Evolutionary conservation across 2,113 vertebrate species (phyloP).

Genomic region (Copsychus sechellarum): DNA sequence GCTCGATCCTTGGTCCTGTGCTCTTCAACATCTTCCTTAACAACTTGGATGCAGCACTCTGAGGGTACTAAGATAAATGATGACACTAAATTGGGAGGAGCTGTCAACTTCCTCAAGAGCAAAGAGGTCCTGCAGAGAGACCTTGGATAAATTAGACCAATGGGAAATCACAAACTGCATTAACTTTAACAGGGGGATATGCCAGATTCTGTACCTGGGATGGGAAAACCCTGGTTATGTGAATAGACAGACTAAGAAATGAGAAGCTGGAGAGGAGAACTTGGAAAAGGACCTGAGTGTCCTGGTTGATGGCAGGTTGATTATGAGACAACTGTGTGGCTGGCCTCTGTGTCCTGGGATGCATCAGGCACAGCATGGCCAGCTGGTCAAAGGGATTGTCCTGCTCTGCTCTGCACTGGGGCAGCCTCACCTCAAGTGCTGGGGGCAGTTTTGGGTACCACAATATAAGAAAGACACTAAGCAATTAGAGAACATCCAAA

Average conservation of each 20-base stretch:
- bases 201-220: fast-evolving
- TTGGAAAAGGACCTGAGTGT: neutral
- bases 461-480: neutral
- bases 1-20: neutral
- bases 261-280: neutral
- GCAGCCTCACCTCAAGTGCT: fast-evolving
- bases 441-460: neutral
- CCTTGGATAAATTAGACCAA: neutral
- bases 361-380: neutral
- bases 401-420: neutral
- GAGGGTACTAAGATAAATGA: neutral
- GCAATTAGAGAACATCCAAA: neutral
- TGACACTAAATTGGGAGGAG: neutral
- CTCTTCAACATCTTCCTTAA: neutral
- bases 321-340: neutral
- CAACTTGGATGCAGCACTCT: neutral
- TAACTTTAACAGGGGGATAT: neutral
- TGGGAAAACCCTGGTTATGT: neutral
- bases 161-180: neutral
- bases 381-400: neutral
- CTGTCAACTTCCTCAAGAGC: neutral
- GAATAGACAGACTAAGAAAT: neutral
- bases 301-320: neutral
- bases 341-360: neutral
- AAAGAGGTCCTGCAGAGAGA: neutral